phyloP scores from a whole-genome alignment of 1,140 invertebrate genomes.

The Teleogryllus occipitalis region DNA sequence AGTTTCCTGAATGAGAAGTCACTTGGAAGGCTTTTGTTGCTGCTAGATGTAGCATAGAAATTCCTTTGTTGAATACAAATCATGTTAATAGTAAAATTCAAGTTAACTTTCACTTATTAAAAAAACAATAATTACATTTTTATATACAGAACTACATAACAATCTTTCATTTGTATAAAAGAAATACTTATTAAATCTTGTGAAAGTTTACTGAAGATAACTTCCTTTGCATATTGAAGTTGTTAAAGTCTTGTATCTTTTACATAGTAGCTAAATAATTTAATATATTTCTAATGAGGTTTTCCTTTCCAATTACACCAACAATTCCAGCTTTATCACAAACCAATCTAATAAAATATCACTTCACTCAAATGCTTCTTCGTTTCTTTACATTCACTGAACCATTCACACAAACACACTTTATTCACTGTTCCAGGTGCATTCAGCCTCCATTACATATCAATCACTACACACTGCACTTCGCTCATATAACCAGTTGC shows the following conservation, averaged over 20 bases:
- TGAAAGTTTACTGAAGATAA: neutral
- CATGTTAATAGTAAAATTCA: conserved; percentile 1
- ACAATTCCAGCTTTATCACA: neutral
- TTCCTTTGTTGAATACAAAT: neutral
- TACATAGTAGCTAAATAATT: neutral
- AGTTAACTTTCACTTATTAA: neutral
- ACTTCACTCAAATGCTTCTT: neutral
- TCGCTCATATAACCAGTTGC: neutral
- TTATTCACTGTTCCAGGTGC: neutral
- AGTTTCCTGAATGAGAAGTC: too few relatives aligned
- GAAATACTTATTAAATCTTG: neutral
- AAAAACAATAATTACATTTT: neutral
- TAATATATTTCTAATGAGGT: conserved; percentile 6
- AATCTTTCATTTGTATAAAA: conserved; percentile 1
- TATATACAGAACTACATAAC: neutral
- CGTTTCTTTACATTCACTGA: neutral
- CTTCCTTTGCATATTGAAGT: neutral
- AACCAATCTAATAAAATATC: neutral
- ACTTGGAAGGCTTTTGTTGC: too few relatives aligned
- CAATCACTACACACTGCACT: neutral
- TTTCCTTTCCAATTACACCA: neutral
- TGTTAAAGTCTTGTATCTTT: neutral
- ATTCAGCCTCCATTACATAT: neutral
- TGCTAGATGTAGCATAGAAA: neutral
- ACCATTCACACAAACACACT: neutral